Percentiles rank a stretch among this genome's conserved stretches.
phyloP scores from a whole-genome alignment of 2,888 invertebrate genomes.

The Cosmia trapezina region DNA sequence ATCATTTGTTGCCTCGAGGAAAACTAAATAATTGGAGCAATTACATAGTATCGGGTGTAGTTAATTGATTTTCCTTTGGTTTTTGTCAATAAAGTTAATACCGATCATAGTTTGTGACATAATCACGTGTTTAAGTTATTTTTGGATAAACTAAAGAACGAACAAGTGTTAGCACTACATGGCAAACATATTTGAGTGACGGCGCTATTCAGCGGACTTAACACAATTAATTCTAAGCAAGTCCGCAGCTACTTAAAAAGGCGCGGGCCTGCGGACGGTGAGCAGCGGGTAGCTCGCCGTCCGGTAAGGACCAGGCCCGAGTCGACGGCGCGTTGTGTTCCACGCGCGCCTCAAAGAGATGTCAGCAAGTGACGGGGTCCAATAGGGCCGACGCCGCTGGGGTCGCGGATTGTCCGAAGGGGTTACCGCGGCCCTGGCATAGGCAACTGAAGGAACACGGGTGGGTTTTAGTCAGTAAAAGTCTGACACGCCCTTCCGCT shows the following conservation, averaged over 20 bases:
- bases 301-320: too few species aligned
- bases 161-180: slow-evolving; percentile 45
- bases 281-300: too few species aligned
- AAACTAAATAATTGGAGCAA: slow-evolving; percentile 12
- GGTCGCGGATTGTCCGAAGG: too few species aligned
- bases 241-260: slow-evolving; percentile 83
- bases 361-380: too few species aligned
- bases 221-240: slow-evolving; percentile 87
- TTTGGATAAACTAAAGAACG: neutral
- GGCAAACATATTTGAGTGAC: slow-evolving; percentile 55
- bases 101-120: neutral
- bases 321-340: too few species aligned
- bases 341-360: too few species aligned
- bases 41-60: neutral
- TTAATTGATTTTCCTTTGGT: slow-evolving; percentile 24
- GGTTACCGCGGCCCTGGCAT: too few species aligned
- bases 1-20: neutral
- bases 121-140: neutral
- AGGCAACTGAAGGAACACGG: too few species aligned
- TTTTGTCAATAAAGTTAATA: neutral
- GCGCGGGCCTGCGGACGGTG: too few species aligned
- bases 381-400: too few species aligned
- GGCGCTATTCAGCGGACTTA: slow-evolving; percentile 60
- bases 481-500: too few species aligned
- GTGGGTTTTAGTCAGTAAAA: too few species aligned